Percentiles rank a stretch among this genome's conserved stretches.
phyloP scores from a whole-genome alignment of 2,888 invertebrate genomes.

The Andrena praecox region DNA sequence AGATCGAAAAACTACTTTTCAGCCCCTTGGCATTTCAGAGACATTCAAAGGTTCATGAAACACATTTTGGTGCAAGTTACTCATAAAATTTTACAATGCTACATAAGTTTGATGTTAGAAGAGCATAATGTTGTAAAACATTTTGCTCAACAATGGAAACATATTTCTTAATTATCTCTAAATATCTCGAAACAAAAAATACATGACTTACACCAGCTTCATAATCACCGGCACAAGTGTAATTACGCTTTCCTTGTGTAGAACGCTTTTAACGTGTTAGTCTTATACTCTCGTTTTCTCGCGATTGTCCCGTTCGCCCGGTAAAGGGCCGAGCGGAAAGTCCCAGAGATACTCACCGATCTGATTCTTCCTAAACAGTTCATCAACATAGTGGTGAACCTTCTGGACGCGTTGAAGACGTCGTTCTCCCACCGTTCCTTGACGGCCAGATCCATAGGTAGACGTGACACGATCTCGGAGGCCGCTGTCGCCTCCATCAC shows the following conservation, averaged over 20 bases:
- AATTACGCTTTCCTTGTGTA: conserved; percentile 33
- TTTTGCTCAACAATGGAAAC: too few species aligned
- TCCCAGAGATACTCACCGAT: neutral
- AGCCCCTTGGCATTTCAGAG: too few species aligned
- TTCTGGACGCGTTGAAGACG: conserved; percentile 95
- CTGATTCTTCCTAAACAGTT: conserved; percentile 87
- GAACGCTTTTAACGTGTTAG: conserved; percentile 35
- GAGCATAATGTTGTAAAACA: too few species aligned
- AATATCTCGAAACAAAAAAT: too few species aligned
- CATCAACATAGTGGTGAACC: conserved; percentile 96
- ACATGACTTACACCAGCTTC: too few species aligned
- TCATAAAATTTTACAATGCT: too few species aligned
- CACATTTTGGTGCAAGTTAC: too few species aligned
- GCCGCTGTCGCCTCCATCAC: conserved; percentile 95
- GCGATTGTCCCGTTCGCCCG: neutral
- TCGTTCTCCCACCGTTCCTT: conserved; percentile 96
- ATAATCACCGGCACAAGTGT: neutral
- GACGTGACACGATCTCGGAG: conserved; percentile 95
- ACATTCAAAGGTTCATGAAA: too few species aligned
- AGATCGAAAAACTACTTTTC: too few species aligned
- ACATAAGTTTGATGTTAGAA: too few species aligned
- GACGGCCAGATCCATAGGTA: conserved; percentile 93
- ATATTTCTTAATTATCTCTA: too few species aligned
- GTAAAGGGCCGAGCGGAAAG: neutral
- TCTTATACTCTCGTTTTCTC: neutral